Conservation (phyloP, 1,140 invertebrate species). For the Drosophila hydei region DNA sequence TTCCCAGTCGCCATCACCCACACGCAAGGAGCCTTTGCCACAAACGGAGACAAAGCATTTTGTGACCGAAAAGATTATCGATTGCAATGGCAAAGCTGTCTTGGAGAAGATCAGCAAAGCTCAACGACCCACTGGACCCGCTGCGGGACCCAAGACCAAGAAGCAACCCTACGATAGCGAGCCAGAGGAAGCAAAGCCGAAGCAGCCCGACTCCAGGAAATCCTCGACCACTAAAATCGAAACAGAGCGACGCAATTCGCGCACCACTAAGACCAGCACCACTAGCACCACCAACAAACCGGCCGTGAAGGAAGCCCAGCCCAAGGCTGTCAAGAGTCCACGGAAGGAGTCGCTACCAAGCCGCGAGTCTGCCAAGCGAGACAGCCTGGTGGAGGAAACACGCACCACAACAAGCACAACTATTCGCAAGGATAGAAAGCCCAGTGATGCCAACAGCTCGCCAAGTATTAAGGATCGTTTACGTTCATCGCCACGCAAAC, state of each 20-base stretch:
- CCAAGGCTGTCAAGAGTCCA: constrained; percentile 48
- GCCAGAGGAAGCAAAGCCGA: constrained; percentile 28
- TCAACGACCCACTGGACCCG: not conserved
- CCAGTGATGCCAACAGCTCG: constrained; percentile 33
- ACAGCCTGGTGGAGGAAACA: constrained; percentile 58
- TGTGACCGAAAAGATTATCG: constrained; percentile 62
- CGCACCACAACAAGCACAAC: constrained; percentile 37
- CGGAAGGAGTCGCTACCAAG: constrained; percentile 56
- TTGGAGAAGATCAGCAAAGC: constrained; percentile 36
- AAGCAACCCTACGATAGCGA: constrained; percentile 30
- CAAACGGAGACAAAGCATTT: constrained; percentile 31
- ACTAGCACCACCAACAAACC: constrained; percentile 14
- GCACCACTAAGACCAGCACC: constrained; percentile 41
- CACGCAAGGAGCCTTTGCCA: constrained; percentile 22
- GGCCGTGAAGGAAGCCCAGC: not conserved
- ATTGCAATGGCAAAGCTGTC: constrained; percentile 55
- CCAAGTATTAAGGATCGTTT: constrained; percentile 69
- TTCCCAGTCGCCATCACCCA: constrained; percentile 39
- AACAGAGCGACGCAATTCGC: constrained; percentile 55
- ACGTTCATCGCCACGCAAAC: constrained; percentile 70
- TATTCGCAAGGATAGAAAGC: constrained; percentile 29
- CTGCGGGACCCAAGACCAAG: constrained; percentile 34
- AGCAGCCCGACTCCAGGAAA: constrained; percentile 34
- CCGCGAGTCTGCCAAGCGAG: constrained; percentile 49
- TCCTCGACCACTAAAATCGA: constrained; percentile 33